Evolutionary conservation across 1,140 invertebrate genomes (phyloP).

Genomic region (Rhynchophorus ferrugineus): DNA sequence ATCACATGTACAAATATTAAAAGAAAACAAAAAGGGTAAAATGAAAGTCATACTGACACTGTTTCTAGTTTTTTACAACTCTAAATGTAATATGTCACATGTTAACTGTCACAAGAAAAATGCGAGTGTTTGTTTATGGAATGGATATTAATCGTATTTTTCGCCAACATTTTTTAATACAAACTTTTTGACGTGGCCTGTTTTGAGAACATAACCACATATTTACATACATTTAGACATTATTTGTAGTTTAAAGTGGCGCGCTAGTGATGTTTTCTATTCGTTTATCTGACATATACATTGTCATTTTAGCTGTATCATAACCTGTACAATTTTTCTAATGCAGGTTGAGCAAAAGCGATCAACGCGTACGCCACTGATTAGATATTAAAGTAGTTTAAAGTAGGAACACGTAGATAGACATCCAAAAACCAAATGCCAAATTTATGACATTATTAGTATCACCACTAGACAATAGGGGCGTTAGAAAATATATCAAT

Average conservation of each 20-base stretch:
- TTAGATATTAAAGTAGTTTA: too few species aligned
- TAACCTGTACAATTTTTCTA: too few species aligned
- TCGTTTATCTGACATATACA: too few species aligned
- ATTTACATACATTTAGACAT: slow-evolving; percentile 17
- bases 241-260: slow-evolving; percentile 17
- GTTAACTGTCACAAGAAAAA: background rate
- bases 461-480: background rate
- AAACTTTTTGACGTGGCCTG: background rate
- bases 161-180: background rate
- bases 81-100: background rate
- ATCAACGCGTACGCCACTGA: too few species aligned
- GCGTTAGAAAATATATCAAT: background rate
- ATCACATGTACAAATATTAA: slow-evolving; percentile 32
- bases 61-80: background rate
- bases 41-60: background rate
- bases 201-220: slow-evolving; percentile 4
- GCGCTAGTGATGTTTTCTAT: too few species aligned
- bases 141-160: background rate
- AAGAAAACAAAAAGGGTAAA: background rate
- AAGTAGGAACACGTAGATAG: too few species aligned
- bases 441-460: background rate
- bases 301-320: too few species aligned
- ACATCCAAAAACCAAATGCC: too few species aligned
- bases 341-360: too few species aligned
- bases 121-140: background rate